phyloP scores from a whole-genome alignment of 2,113 vertebrate genomes.

The Hemiscyllium ocellatum region DNA sequence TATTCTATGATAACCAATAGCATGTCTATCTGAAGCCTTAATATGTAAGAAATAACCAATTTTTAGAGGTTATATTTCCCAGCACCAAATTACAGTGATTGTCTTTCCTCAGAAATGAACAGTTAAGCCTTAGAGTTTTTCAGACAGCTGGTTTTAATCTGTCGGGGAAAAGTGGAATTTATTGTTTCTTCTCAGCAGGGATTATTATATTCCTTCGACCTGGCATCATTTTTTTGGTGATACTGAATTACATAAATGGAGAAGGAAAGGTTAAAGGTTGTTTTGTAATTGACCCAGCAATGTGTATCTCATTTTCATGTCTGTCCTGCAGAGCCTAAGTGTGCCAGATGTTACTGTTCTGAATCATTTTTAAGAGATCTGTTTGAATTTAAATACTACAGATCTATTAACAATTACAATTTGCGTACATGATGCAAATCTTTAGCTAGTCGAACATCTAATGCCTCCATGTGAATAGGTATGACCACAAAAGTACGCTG shows the following conservation, averaged over 20 bases:
- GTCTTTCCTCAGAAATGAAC: not conserved
- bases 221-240: not conserved
- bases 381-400: not conserved
- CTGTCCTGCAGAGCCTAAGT: not conserved
- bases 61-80: not conserved
- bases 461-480: not conserved
- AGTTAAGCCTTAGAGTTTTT: not conserved
- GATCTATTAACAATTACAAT: not conserved
- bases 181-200: not conserved
- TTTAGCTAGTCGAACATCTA: not conserved
- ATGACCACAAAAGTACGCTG: not conserved
- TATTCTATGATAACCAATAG: not conserved
- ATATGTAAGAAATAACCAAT: not conserved
- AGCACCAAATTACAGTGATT: not conserved
- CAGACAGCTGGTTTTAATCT: not conserved
- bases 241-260: not conserved
- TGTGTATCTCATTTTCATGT: slow-evolving; percentile 4
- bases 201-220: not conserved
- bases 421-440: not conserved
- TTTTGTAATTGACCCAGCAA: not conserved
- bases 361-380: not conserved
- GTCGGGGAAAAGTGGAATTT: not conserved
- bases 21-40: not conserved
- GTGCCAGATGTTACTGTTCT: not conserved
- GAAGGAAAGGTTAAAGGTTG: not conserved